Evolutionary conservation across 2,113 vertebrate species (phyloP).

Genomic region (Amblyopsis rosae): DNA sequence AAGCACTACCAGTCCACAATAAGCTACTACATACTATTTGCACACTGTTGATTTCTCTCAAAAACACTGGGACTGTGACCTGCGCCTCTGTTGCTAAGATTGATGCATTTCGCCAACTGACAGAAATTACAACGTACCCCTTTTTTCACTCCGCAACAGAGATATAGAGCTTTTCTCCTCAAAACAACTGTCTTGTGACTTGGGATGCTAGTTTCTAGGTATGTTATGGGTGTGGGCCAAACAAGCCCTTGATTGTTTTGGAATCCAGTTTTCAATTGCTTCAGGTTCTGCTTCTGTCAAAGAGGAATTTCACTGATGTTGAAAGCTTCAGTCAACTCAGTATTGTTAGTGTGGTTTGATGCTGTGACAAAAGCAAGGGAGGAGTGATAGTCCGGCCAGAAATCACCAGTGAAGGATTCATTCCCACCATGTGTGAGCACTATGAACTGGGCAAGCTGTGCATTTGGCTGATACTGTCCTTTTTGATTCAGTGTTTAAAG

Average conservation of each 20-base stretch:
- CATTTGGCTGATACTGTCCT: not conserved
- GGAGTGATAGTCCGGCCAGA: not conserved
- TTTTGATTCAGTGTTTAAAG: conserved; percentile 36
- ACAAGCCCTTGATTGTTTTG: not conserved
- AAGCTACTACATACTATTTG: conserved; percentile 9
- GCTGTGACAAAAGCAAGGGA: not conserved
- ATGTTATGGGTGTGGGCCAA: not conserved
- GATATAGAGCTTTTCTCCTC: not conserved
- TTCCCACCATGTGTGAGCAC: not conserved
- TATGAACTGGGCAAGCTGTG: too few species aligned
- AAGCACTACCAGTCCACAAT: conserved; percentile 11
- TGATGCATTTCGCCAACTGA: not conserved
- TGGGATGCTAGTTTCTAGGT: not conserved
- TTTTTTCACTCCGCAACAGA: conserved; percentile 12
- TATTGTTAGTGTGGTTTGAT: not conserved
- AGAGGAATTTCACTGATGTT: not conserved
- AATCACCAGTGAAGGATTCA: not conserved
- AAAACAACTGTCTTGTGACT: too few species aligned
- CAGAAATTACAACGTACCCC: not conserved
- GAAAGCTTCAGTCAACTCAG: not conserved
- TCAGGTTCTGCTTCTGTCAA: not conserved
- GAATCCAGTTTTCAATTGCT: not conserved
- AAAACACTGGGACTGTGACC: conserved; percentile 1
- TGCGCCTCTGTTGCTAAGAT: too few species aligned
- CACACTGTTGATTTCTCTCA: not conserved